A percentile compares a stretch with the other conserved stretches of the same genome.
Evolutionary conservation across 2,888 invertebrate species (phyloP).

Genomic region (Pristionchus fissidentatus): DNA sequence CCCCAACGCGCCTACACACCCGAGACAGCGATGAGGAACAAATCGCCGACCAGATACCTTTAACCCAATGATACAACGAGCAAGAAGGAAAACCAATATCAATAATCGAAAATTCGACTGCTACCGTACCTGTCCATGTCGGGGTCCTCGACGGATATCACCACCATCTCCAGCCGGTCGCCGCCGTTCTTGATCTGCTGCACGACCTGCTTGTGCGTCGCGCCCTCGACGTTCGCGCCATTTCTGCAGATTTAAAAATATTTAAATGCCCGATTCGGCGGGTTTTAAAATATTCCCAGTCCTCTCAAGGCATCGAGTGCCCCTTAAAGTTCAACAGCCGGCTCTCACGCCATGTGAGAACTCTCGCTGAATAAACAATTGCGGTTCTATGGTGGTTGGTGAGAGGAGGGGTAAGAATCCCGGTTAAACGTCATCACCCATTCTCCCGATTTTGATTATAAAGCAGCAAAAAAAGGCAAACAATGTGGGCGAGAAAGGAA

Average conservation of each 20-base stretch:
- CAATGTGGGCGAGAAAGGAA: too few species aligned
- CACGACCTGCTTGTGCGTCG: constrained; percentile 99
- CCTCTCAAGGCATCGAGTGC: too few species aligned
- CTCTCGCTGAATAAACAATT: too few species aligned
- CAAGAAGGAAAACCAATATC: constrained; percentile 72
- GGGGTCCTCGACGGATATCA: constrained; percentile 90
- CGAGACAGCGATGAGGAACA: background rate
- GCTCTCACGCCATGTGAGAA: too few species aligned
- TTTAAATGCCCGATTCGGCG: constrained; percentile 75
- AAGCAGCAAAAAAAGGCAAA: too few species aligned
- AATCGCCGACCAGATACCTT: too few species aligned
- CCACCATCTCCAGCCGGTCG: constrained; percentile 93
- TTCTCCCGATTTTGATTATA: too few species aligned
- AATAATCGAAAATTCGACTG: background rate
- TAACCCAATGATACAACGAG: background rate
- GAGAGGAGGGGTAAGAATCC: too few species aligned
- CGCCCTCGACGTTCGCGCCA: constrained; percentile 96
- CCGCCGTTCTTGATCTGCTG: constrained; percentile 99
- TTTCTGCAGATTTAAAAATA: constrained; percentile 83
- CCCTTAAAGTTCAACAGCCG: too few species aligned
- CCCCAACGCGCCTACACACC: background rate
- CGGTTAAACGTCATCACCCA: too few species aligned
- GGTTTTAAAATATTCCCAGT: too few species aligned
- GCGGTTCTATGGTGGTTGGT: too few species aligned
- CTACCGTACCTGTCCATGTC: constrained; percentile 60